Percentiles rank a stretch among this genome's conserved stretches.
Conservation (phyloP, 2,888 invertebrate species). For the Scaptomyza caliginosa region DNA sequence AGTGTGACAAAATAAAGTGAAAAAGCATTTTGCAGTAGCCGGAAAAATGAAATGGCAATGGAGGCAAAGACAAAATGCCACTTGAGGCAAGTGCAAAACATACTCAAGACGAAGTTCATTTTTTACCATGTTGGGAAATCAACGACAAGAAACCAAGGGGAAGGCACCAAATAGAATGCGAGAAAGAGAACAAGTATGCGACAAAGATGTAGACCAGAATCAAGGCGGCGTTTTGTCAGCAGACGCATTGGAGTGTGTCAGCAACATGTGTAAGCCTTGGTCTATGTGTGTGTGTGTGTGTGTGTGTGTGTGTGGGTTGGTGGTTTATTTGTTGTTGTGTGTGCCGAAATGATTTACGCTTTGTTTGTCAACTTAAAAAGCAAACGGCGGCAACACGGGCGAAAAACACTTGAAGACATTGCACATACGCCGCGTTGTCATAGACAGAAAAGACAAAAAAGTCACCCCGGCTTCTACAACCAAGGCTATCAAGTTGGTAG, state of each 20-base stretch:
- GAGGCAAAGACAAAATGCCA: conserved; percentile 38
- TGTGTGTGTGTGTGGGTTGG: conserved; percentile 33
- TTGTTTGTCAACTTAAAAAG: conserved; percentile 79
- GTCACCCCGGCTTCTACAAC: conserved; percentile 16
- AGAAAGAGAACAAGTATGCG: background rate
- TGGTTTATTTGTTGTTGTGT: conserved; percentile 68
- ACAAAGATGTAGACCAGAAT: conserved; percentile 12
- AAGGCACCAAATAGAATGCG: background rate
- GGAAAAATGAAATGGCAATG: background rate
- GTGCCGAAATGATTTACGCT: conserved; percentile 79
- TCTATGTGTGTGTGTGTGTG: conserved; percentile 5
- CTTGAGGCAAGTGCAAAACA: conserved; percentile 50
- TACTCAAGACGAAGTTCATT: conserved; percentile 54
- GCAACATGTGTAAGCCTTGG: conserved; percentile 70
- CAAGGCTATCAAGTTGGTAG: background rate
- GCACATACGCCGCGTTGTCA: conserved; percentile 73
- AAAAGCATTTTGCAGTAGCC: conserved; percentile 31
- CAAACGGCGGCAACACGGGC: conserved; percentile 55
- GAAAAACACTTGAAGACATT: conserved; percentile 51
- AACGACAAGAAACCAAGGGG: conserved; percentile 1
- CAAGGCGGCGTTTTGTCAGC: conserved; percentile 29
- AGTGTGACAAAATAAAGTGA: conserved; percentile 43
- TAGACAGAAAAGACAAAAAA: conserved; percentile 49
- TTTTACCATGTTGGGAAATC: conserved; percentile 36
- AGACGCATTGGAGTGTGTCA: conserved; percentile 53